A percentile compares a stretch with the other conserved stretches of the same genome.
These are phyloP conservation scores for Maconellicoccus hirsutus DNA, from an alignment of 1,140 invertebrate genomes.

Conservation along the genomic window DNA sequence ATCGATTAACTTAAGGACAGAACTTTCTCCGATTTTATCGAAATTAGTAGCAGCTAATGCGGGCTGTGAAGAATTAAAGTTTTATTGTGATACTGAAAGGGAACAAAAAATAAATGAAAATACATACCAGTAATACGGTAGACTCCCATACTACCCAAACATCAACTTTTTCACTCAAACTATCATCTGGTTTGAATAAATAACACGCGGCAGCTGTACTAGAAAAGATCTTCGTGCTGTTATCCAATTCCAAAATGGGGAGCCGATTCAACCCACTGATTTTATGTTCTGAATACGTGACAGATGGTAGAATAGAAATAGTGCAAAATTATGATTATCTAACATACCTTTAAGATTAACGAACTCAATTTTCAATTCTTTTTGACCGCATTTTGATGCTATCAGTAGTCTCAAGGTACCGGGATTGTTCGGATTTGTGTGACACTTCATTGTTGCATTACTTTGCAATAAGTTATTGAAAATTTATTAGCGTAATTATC, in stretches of 20 bases:
- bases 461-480: neutral
- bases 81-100: neutral
- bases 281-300: slow-evolving; percentile 26
- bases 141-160: slow-evolving; percentile 37
- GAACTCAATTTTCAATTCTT: slow-evolving; percentile 25
- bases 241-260: slow-evolving; percentile 29
- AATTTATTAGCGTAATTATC: no score
- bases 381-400: slow-evolving; percentile 25
- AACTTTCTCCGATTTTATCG: slow-evolving; percentile 20
- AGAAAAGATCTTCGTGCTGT: slow-evolving; percentile 29
- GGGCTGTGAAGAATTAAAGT: neutral
- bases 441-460: slow-evolving; percentile 27
- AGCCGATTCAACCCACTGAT: slow-evolving; percentile 26
- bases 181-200: slow-evolving; percentile 27
- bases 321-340: neutral
- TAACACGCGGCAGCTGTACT: slow-evolving; percentile 28
- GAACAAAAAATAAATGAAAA: neutral
- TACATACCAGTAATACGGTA: slow-evolving; percentile 30
- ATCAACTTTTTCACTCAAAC: slow-evolving; percentile 26
- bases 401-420: slow-evolving; percentile 28
- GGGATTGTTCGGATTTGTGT: slow-evolving; percentile 28
- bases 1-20: slow-evolving; percentile 22
- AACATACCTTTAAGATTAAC: slow-evolving; percentile 26
- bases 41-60: slow-evolving; percentile 4
- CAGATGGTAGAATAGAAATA: neutral